phyloP scores from a whole-genome alignment of 2,113 vertebrate species.

The Ctenomys sociabilis region DNA sequence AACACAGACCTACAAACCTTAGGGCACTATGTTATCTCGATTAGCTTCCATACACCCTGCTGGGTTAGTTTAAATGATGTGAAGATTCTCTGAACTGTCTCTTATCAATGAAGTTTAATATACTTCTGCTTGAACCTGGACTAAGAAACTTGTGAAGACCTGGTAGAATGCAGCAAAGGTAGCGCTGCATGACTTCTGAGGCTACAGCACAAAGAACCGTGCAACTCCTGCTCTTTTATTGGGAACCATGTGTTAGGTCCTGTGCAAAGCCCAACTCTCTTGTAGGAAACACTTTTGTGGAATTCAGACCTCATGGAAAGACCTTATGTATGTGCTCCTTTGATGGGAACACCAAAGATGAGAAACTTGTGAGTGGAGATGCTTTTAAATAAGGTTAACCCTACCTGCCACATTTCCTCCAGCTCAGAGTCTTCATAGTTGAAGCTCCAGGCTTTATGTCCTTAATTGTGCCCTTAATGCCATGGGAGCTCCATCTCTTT shows the following conservation, averaged over 20 bases:
- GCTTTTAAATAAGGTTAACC: not conserved
- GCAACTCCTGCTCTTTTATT: not conserved
- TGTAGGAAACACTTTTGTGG: not conserved
- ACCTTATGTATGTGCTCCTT: rapidly evolving
- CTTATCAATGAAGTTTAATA: not conserved
- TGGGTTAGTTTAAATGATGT: not conserved
- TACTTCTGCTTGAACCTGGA: not conserved
- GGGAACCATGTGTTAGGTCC: too few species aligned
- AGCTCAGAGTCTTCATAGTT: not conserved
- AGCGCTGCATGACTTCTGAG: not conserved
- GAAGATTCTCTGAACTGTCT: not conserved
- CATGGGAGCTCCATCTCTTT: not conserved
- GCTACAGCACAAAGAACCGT: not conserved
- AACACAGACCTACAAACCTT: not conserved
- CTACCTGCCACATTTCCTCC: not conserved
- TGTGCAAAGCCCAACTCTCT: not conserved
- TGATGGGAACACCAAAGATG: not conserved
- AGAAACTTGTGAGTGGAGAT: not conserved
- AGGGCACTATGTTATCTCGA: not conserved
- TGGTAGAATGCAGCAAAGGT: not conserved
- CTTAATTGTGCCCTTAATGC: not conserved
- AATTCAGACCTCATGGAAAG: not conserved
- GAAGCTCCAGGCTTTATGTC: not conserved
- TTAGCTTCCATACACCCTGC: not conserved
- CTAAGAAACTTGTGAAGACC: not conserved